phyloP scores from a whole-genome alignment of 2,797 vertebrate species.

The Dromococcyx pavoninus region DNA sequence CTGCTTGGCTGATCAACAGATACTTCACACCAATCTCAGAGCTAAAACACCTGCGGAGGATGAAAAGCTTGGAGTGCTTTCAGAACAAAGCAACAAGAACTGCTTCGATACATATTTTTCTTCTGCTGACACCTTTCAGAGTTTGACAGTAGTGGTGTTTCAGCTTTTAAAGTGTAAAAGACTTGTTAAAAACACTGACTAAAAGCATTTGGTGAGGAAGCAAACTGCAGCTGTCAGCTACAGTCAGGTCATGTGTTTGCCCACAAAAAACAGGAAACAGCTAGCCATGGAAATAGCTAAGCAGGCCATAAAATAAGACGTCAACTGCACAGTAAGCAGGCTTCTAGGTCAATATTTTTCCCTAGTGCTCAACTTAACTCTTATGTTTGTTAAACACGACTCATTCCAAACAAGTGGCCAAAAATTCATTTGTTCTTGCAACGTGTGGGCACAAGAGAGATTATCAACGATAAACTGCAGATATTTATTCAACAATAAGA shows the following conservation, averaged over 20 bases:
- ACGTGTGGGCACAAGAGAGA: background rate
- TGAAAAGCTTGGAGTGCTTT: background rate
- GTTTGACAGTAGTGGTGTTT: background rate
- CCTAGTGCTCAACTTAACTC: background rate
- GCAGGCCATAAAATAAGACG: background rate
- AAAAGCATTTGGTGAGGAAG: conserved; percentile 22
- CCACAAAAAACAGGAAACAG: conserved; percentile 43
- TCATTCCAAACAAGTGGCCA: background rate
- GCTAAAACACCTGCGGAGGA: background rate
- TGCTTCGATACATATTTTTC: background rate
- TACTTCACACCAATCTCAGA: background rate
- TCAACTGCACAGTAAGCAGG: background rate
- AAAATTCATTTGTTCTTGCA: background rate
- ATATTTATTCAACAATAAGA: background rate
- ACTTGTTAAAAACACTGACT: conserved; percentile 9
- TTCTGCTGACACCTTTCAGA: background rate
- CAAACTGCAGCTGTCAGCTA: conserved; percentile 58
- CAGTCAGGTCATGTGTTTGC: conserved; percentile 52
- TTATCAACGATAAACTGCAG: background rate
- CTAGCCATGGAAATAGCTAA: conserved; percentile 46
- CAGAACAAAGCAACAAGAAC: conserved; percentile 10
- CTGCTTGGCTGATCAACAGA: background rate
- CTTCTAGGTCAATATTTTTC: background rate
- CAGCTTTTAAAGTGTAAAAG: conserved; percentile 4
- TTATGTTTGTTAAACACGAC: background rate